Evolutionary conservation across 1,140 invertebrate genomes (phyloP).

Genomic region (Trichonephila clavata): DNA sequence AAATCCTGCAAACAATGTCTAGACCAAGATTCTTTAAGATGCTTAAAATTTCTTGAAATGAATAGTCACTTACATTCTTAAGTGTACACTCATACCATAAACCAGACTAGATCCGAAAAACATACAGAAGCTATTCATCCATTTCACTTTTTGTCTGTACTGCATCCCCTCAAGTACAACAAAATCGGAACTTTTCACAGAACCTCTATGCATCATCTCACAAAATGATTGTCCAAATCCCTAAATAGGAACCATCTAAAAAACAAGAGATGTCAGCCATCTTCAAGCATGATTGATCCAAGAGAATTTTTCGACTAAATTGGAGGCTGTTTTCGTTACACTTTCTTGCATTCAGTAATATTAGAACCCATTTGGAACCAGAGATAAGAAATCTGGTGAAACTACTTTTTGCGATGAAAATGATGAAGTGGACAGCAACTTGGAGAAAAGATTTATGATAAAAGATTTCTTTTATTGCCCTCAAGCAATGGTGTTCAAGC

Average conservation of each 20-base stretch:
- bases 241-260: background rate
- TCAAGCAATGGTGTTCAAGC: too few species aligned
- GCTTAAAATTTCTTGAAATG: background rate
- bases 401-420: background rate
- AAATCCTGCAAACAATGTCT: too few species aligned
- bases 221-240: background rate
- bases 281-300: background rate
- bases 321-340: constrained; percentile 18
- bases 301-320: constrained; percentile 1
- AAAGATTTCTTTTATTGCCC: background rate
- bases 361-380: background rate
- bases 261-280: constrained; percentile 8
- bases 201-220: background rate
- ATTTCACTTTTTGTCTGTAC: background rate
- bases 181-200: background rate
- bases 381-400: background rate
- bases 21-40: background rate
- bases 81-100: background rate
- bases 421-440: background rate
- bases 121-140: background rate
- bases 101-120: background rate
- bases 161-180: too few species aligned
- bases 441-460: background rate
- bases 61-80: background rate
- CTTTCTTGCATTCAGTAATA: constrained; percentile 12